Evolutionary conservation across 2,113 vertebrate genomes (phyloP).

Genomic region (Chaetodon trifascialis): DNA sequence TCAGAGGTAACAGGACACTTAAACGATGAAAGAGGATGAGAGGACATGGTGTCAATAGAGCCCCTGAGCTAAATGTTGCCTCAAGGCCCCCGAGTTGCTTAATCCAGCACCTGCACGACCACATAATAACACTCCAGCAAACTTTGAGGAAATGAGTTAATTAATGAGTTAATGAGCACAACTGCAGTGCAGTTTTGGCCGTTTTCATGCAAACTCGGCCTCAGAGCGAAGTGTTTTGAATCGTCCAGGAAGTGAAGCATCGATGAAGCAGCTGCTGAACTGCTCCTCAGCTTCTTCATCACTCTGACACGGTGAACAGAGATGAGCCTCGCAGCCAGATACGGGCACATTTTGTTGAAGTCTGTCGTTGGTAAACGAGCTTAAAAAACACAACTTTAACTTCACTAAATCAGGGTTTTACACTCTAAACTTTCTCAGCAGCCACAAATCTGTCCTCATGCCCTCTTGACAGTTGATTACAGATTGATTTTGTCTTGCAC

Average conservation of each 20-base stretch:
- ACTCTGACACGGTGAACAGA: constrained; percentile 5
- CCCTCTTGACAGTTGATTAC: neutral
- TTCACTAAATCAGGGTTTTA: constrained; percentile 20
- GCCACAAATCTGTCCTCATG: neutral
- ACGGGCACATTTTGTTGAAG: neutral
- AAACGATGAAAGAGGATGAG: neutral
- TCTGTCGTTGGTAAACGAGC: neutral
- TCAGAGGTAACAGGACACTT: constrained; percentile 13
- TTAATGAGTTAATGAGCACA: neutral
- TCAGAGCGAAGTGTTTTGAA: neutral
- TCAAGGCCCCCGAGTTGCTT: neutral
- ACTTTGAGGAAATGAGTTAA: neutral
- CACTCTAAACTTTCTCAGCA: neutral
- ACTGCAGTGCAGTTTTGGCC: neutral
- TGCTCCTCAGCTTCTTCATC: neutral
- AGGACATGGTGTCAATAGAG: neutral
- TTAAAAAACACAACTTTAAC: neutral
- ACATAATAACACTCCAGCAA: neutral
- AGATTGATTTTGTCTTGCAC: neutral
- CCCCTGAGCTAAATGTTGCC: constrained; percentile 1
- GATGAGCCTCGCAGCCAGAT: neutral
- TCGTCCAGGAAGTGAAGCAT: neutral
- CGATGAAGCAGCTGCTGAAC: too few relatives aligned
- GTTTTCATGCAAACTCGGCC: neutral
- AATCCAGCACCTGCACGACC: neutral